Percentiles rank a stretch among this genome's conserved stretches.
Conservation (phyloP, 2,797 vertebrate genomes). For the Hoplostethus mediterraneus region DNA sequence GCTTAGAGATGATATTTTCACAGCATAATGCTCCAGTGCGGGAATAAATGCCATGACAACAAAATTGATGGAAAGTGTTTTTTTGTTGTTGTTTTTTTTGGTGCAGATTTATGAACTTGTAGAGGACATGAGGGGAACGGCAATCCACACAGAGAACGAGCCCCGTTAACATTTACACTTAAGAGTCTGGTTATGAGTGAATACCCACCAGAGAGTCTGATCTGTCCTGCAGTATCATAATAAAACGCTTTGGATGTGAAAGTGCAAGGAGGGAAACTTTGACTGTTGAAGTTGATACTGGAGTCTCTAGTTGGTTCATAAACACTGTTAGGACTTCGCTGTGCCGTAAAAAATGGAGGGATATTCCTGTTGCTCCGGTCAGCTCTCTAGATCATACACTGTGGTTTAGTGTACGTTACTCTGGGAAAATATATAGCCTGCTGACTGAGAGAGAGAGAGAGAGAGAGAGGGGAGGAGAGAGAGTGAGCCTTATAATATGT, state of each 20-base stretch:
- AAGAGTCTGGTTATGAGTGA: conserved; percentile 43
- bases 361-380: conserved; percentile 2
- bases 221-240: not conserved
- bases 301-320: conserved; percentile 5
- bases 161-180: conserved; percentile 56
- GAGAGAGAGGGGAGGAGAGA: conserved; percentile 39
- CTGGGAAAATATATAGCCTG: conserved; percentile 41
- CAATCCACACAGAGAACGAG: conserved; percentile 43
- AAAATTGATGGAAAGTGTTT: conserved; percentile 65
- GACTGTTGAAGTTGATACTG: no score
- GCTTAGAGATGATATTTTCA: conserved; percentile 61
- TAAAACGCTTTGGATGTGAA: conserved; percentile 12
- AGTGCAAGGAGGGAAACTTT: conserved; percentile 9
- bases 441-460: conserved; percentile 19
- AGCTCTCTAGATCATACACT: conserved; percentile 45
- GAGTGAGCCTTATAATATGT: conserved; percentile 72
- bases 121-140: conserved; percentile 32
- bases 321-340: conserved; percentile 4
- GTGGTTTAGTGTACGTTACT: conserved; percentile 28
- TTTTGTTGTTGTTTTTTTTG: conserved; percentile 14
- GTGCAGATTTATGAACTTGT: conserved; percentile 61
- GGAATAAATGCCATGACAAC: conserved; percentile 72
- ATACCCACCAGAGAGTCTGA: not conserved
- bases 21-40: conserved; percentile 56
- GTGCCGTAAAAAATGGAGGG: conserved; percentile 17